These are phyloP conservation scores for Entomobrya multifasciata DNA, from an alignment of 2,888 invertebrate genomes.

Conservation along the genomic window DNA sequence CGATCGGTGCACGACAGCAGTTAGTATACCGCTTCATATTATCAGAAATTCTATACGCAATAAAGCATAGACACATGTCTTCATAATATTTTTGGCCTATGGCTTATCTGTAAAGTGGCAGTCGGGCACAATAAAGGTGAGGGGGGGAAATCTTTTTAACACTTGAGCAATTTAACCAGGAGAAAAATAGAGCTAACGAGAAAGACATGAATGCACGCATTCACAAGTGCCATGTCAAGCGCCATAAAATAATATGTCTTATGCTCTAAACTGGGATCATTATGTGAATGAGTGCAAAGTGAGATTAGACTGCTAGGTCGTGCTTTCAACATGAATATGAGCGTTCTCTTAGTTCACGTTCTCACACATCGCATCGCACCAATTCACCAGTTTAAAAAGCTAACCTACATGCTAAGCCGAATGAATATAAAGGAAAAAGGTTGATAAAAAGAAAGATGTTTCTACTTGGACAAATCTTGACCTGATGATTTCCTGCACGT, in stretches of 20 bases:
- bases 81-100: neutral
- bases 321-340: slow-evolving; percentile 11
- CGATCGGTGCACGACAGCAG: neutral
- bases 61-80: too few species aligned
- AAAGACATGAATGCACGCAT: neutral
- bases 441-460: slow-evolving; percentile 14
- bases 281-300: slow-evolving; percentile 35
- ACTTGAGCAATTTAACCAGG: slow-evolving; percentile 22
- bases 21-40: too few species aligned
- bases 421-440: neutral
- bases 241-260: slow-evolving; percentile 42
- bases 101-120: neutral
- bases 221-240: slow-evolving; percentile 22
- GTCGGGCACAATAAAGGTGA: neutral
- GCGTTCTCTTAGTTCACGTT: neutral
- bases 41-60: too few species aligned
- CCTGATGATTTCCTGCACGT: slow-evolving; percentile 56
- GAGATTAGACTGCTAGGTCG: neutral
- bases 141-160: neutral
- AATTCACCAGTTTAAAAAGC: neutral
- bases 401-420: neutral
- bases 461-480: slow-evolving; percentile 56
- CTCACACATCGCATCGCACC: neutral
- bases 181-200: slow-evolving; percentile 52
- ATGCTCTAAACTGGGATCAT: neutral